phyloP scores from a whole-genome alignment of 2,113 vertebrate species.

The Nothocercus julius region DNA sequence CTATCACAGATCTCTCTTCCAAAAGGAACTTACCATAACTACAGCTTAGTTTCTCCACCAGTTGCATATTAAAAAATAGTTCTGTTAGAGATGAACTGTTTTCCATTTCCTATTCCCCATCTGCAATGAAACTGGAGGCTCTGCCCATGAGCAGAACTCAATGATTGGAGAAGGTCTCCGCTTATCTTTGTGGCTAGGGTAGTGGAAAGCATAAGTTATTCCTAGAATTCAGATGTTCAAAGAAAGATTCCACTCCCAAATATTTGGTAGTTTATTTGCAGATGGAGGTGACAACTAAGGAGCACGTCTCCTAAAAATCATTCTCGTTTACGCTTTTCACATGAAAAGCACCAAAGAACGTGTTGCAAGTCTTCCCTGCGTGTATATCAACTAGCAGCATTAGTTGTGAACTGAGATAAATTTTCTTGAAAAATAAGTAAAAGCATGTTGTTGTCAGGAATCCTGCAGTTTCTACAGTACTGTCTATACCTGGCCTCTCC shows the following conservation, averaged over 20 bases:
- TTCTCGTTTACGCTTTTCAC: not conserved
- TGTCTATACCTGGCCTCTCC: not conserved
- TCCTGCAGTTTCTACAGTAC: not conserved
- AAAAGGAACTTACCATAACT: not conserved
- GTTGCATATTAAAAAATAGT: conserved; percentile 29
- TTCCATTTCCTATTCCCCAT: conserved; percentile 2
- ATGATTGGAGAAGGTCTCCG: not conserved
- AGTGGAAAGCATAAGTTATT: not conserved
- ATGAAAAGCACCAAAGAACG: rapidly evolving
- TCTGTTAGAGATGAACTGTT: not conserved
- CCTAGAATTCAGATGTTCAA: not conserved
- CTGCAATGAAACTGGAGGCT: not conserved
- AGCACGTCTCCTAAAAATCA: not conserved
- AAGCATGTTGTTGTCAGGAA: not conserved
- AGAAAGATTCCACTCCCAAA: not conserved
- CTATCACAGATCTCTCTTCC: not conserved
- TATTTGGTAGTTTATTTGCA: not conserved
- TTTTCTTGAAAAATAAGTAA: not conserved
- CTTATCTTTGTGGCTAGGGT: not conserved
- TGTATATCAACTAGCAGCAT: not conserved
- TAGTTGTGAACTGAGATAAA: not conserved
- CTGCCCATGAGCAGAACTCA: not conserved
- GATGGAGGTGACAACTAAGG: not conserved
- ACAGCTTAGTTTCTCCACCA: conserved; percentile 25
- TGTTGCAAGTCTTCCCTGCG: rapidly evolving